Percentiles rank a stretch among this genome's conserved stretches.
These are phyloP conservation scores for Fundulus diaphanus DNA, from an alignment of 2,797 vertebrate genomes.

Conservation along the genomic window DNA sequence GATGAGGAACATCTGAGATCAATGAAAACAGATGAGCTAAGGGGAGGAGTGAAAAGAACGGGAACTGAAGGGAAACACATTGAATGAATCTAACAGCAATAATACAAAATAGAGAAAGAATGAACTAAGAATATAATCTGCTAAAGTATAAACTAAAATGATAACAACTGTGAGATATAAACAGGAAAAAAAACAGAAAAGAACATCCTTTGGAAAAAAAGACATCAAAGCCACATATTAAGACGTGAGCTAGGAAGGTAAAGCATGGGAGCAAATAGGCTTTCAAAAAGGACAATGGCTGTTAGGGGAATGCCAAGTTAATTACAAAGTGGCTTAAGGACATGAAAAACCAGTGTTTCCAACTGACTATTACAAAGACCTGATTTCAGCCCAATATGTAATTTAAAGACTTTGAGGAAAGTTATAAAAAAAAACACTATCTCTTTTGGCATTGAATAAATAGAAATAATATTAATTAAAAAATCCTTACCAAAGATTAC, in stretches of 20 bases:
- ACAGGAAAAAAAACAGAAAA: no score
- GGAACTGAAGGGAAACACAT: no score
- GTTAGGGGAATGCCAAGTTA: neutral
- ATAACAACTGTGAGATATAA: no score
- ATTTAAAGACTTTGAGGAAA: neutral
- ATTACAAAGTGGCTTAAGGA: neutral
- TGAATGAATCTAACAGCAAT: no score
- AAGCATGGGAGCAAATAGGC: neutral
- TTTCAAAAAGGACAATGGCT: neutral
- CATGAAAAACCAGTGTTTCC: neutral
- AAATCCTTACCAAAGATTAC: neutral
- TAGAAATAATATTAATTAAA: neutral
- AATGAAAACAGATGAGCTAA: no score
- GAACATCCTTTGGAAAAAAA: neutral
- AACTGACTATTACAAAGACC: neutral
- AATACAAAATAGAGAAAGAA: no score
- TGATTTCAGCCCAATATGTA: no score
- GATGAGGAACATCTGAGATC: no score
- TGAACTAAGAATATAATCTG: no score
- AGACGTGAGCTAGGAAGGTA: neutral
- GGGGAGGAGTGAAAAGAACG: no score
- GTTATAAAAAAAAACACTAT: neutral
- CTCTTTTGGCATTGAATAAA: neutral
- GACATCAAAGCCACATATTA: neutral
- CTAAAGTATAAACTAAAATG: no score